Conservation (phyloP, 2,888 invertebrate genomes). For the Xestia sexstrigata region DNA sequence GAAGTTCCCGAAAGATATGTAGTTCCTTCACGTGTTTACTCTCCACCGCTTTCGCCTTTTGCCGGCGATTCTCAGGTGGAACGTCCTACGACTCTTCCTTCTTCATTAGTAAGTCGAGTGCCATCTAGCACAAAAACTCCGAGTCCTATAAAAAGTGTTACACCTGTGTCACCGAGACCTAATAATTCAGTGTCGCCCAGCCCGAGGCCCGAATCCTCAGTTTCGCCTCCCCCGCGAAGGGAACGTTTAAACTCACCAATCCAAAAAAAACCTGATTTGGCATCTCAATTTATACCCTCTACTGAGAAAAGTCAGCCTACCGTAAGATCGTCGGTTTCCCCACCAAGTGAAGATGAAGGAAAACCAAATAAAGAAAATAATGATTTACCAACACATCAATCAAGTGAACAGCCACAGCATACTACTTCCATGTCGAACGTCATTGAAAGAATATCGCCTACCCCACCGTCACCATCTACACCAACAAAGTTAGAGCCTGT, state of each 20-base stretch:
- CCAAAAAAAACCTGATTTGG: conserved; percentile 71
- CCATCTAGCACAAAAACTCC: conserved; percentile 83
- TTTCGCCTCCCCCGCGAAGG: conserved; percentile 75
- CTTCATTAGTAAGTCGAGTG: conserved; percentile 82
- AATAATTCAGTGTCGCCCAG: conserved; percentile 76
- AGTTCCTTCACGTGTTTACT: conserved; percentile 87
- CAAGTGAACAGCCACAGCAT: conserved; percentile 71
- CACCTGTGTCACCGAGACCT: conserved; percentile 80
- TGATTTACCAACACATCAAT: conserved; percentile 64
- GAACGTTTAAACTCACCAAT: conserved; percentile 77
- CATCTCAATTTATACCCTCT: conserved; percentile 65
- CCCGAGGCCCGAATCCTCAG: conserved; percentile 75
- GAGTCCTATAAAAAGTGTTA: conserved; percentile 85
- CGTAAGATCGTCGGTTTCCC: conserved; percentile 75
- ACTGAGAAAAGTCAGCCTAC: conserved; percentile 75
- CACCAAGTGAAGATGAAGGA: conserved; percentile 74
- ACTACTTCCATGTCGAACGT: conserved; percentile 70
- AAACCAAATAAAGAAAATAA: conserved; percentile 68
- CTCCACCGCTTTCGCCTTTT: conserved; percentile 90
- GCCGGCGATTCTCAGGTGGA: conserved; percentile 90
- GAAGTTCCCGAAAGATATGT: conserved; percentile 82
- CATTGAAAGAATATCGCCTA: conserved; percentile 76
- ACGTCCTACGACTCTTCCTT: conserved; percentile 85
- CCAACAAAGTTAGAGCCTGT: conserved; percentile 70
- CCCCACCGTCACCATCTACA: conserved; percentile 69